phyloP scores from a whole-genome alignment of 2,797 vertebrate species.

The Brachyalestes nurse region DNA sequence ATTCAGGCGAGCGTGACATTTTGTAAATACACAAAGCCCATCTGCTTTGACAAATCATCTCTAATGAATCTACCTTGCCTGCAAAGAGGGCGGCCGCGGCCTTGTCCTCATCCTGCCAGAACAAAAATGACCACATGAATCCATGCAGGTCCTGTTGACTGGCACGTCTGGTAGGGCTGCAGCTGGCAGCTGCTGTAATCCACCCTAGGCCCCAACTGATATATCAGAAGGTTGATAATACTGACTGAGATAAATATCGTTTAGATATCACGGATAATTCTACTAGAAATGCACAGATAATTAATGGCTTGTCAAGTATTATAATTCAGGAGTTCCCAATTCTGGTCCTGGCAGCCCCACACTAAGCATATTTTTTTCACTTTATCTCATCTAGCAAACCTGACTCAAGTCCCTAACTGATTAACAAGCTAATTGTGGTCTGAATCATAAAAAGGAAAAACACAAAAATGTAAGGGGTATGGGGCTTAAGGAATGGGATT shows the following conservation, averaged over 20 bases:
- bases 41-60: conserved; percentile 62
- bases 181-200: conserved; percentile 1
- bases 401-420: too few species aligned
- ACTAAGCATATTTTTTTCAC: too few species aligned
- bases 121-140: conserved; percentile 51
- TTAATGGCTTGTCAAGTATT: too few species aligned
- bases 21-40: conserved; percentile 58
- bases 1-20: conserved; percentile 59
- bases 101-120: conserved; percentile 48
- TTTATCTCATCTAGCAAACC: too few species aligned
- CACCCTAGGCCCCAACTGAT: neutral
- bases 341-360: too few species aligned
- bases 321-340: too few species aligned
- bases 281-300: too few species aligned
- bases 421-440: too few species aligned
- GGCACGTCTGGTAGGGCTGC: neutral
- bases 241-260: neutral
- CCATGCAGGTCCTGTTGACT: conserved; percentile 32
- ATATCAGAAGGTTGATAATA: neutral
- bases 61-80: conserved; percentile 61
- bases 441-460: too few species aligned
- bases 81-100: conserved; percentile 51
- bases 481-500: too few species aligned
- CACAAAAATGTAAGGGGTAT: too few species aligned
- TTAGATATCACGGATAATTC: neutral